phyloP scores from a whole-genome alignment of 2,888 invertebrate genomes.

The Serrognathus titanus region DNA sequence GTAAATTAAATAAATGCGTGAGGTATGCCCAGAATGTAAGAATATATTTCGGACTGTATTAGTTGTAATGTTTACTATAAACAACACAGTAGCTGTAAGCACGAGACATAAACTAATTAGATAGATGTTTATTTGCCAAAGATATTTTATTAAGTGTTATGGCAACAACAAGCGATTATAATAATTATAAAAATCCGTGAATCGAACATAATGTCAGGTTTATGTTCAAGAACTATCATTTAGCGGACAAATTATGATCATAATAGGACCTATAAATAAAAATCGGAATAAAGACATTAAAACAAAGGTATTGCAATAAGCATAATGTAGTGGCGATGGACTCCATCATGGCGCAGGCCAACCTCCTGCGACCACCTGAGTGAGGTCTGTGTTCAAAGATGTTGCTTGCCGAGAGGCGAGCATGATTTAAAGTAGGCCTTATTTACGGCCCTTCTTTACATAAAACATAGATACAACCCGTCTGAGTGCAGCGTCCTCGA shows the following conservation, averaged over 20 bases:
- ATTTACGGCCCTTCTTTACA: conserved; percentile 46
- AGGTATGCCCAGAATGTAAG: too few species aligned
- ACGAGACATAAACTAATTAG: too few species aligned
- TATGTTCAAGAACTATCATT: conserved; percentile 1
- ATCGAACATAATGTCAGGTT: neutral
- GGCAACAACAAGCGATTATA: too few species aligned
- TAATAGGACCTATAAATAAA: conserved; percentile 43
- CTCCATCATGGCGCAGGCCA: conserved; percentile 35
- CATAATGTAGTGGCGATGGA: conserved; percentile 38
- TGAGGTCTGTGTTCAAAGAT: conserved; percentile 43
- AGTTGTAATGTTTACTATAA: too few species aligned
- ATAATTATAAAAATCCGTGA: conserved; percentile 14
- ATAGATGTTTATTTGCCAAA: too few species aligned
- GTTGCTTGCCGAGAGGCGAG: conserved; percentile 42
- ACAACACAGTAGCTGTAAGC: too few species aligned
- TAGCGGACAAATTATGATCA: conserved; percentile 33
- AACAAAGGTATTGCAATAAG: conserved; percentile 42
- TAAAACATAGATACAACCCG: conserved; percentile 46
- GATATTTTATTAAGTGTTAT: too few species aligned
- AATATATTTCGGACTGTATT: too few species aligned
- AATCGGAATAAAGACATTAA: conserved; percentile 48
- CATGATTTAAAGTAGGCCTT: conserved; percentile 47
- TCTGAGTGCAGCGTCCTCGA: conserved; percentile 45
- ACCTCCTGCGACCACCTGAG: conserved; percentile 42
- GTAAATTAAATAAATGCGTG: too few species aligned